Evolutionary conservation across 2,113 vertebrate species (phyloP).

Genomic region (Pyxicephalus adspersus): DNA sequence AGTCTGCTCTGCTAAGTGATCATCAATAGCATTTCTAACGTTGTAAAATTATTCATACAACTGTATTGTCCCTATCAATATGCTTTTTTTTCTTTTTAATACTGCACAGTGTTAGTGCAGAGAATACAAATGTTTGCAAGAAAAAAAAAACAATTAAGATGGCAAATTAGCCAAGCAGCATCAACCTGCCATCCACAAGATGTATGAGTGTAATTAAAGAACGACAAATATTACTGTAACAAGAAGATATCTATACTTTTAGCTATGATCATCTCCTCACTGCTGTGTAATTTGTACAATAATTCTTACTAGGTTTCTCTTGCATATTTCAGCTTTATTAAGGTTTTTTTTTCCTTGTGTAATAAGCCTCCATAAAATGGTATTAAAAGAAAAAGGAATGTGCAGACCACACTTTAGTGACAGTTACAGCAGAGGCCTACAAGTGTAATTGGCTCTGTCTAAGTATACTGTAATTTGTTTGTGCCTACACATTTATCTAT

Average conservation of each 20-base stretch:
- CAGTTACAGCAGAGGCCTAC: constrained; percentile 43
- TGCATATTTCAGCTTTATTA: constrained; percentile 54
- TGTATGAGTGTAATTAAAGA: constrained; percentile 55
- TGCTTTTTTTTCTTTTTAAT: constrained; percentile 36
- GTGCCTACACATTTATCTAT: constrained; percentile 39
- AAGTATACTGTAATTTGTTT: constrained; percentile 44
- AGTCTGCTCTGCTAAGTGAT: constrained; percentile 29
- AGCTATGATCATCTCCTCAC: constrained; percentile 53
- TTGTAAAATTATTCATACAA: constrained; percentile 34
- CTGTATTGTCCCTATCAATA: constrained; percentile 49
- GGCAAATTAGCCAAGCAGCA: constrained; percentile 48
- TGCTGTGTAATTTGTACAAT: constrained; percentile 55
- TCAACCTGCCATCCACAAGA: constrained; percentile 46
- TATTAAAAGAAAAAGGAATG: constrained; percentile 33
- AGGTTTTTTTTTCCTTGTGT: constrained; percentile 38
- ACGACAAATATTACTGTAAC: constrained; percentile 54
- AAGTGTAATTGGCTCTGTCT: constrained; percentile 39
- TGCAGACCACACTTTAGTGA: constrained; percentile 28
- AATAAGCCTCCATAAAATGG: constrained; percentile 49
- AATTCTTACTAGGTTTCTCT: constrained; percentile 48
- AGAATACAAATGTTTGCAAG: constrained; percentile 48
- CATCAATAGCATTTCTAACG: constrained; percentile 27
- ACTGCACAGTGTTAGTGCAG: constrained; percentile 19
- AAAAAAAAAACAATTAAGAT: constrained; percentile 56
- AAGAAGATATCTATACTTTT: constrained; percentile 55